Conservation (phyloP, 2,797 vertebrate species). For the Rachycentron canadum region DNA sequence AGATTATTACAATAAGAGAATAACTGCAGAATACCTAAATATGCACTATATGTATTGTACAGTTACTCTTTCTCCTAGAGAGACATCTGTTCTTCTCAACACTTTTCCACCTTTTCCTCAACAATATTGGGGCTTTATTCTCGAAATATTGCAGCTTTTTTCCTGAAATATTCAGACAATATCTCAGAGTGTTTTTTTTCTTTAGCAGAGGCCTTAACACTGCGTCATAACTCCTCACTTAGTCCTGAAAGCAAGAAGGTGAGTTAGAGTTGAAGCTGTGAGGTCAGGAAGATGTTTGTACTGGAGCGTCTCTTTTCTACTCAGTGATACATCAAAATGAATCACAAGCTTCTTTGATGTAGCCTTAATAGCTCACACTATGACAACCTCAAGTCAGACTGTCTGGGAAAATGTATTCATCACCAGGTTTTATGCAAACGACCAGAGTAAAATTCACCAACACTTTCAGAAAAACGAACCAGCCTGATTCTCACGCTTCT, state of each 20-base stretch:
- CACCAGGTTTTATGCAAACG: slow-evolving; percentile 36
- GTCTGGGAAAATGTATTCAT: slow-evolving; percentile 1
- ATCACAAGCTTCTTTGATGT: slow-evolving; percentile 15
- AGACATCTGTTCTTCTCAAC: background rate
- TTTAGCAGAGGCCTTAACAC: background rate
- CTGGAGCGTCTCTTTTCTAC: background rate
- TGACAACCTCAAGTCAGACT: background rate
- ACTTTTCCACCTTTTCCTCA: background rate
- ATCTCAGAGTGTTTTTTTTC: background rate
- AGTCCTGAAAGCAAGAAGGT: background rate
- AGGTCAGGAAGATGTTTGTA: background rate
- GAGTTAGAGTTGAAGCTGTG: background rate
- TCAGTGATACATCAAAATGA: background rate
- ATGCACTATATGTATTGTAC: too few relatives aligned
- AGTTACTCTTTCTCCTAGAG: background rate
- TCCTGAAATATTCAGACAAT: background rate
- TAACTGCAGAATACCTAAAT: background rate
- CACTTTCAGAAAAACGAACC: slow-evolving; percentile 22
- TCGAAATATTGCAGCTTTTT: too few relatives aligned
- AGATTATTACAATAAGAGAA: background rate
- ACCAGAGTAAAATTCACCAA: slow-evolving; percentile 12
- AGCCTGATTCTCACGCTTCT: slow-evolving; percentile 20
- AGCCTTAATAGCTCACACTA: background rate
- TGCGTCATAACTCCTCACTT: background rate
- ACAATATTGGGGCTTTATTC: background rate